Evolutionary conservation across 2,888 invertebrate genomes (phyloP).

Genomic region (Eupithecia dodoneata): DNA sequence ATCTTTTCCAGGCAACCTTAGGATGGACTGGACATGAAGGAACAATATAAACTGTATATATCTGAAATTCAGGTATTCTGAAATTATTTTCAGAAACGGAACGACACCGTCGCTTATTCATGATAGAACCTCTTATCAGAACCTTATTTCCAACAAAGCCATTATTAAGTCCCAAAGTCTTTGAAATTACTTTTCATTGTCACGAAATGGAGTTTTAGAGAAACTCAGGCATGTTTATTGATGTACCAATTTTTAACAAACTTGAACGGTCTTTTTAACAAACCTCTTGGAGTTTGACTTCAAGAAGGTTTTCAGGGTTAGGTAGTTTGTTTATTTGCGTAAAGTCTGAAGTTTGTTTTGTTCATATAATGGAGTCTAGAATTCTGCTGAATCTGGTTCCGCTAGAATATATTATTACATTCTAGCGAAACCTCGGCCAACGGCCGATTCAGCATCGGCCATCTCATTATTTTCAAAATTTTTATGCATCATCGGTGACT

Average conservation of each 20-base stretch:
- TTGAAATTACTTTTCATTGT: constrained; percentile 38
- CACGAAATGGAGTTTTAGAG: constrained; percentile 33
- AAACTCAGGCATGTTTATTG: constrained; percentile 14
- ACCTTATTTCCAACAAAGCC: constrained; percentile 18
- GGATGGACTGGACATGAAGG: too few relatives aligned
- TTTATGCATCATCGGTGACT: too few relatives aligned
- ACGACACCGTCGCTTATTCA: neutral
- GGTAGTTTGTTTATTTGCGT: neutral
- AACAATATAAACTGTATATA: too few relatives aligned
- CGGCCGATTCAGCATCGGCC: too few relatives aligned
- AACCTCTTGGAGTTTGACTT: neutral
- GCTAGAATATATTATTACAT: too few relatives aligned
- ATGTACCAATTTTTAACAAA: constrained; percentile 14
- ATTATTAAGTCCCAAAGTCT: constrained; percentile 30
- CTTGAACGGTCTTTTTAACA: constrained; percentile 2
- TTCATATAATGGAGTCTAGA: neutral
- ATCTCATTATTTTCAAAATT: too few relatives aligned
- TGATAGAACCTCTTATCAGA: constrained; percentile 4
- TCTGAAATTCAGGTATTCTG: too few relatives aligned
- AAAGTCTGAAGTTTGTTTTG: constrained; percentile 2
- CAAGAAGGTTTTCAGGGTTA: neutral
- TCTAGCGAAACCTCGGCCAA: too few relatives aligned
- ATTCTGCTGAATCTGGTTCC: too few relatives aligned
- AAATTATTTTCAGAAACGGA: neutral
- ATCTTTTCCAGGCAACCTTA: too few relatives aligned